Percentiles rank a stretch among this genome's conserved stretches.
phyloP scores from a whole-genome alignment of 2,113 vertebrate species.

The Sminthopsis crassicaudata region DNA sequence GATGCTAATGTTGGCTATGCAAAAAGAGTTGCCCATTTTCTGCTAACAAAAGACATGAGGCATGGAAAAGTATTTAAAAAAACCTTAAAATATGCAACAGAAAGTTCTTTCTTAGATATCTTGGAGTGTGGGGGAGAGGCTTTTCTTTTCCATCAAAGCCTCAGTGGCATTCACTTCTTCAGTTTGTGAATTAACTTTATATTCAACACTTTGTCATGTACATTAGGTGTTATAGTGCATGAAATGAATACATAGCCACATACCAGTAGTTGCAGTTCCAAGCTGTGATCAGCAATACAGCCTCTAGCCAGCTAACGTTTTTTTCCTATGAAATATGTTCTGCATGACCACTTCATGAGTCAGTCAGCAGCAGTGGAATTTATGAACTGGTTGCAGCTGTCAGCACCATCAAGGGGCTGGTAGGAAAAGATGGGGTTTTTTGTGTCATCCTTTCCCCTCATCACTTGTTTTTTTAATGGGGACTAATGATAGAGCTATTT shows the following conservation, averaged over 20 bases:
- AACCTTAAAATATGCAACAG: not conserved
- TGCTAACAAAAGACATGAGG: not conserved
- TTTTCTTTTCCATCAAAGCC: conserved; percentile 44
- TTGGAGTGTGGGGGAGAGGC: not conserved
- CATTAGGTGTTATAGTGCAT: conserved; percentile 83
- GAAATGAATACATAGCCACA: conserved; percentile 84
- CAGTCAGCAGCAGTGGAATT: conserved; percentile 78
- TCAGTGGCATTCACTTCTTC: conserved; percentile 55
- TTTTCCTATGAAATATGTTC: conserved; percentile 79
- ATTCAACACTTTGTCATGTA: conserved; percentile 82
- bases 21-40: not conserved
- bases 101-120: not conserved
- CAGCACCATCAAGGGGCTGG: conserved; percentile 45
- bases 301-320: conserved; percentile 78
- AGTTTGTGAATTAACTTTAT: conserved; percentile 79
- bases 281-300: conserved; percentile 73
- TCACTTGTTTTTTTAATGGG: not conserved
- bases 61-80: not conserved
- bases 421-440: conserved; percentile 37
- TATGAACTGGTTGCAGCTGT: conserved; percentile 78
- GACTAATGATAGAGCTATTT: not conserved
- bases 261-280: conserved; percentile 75
- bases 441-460: not conserved
- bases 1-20: not conserved
- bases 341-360: conserved; percentile 79